phyloP scores from a whole-genome alignment of 2,113 vertebrate genomes.

The Labeo rohita region DNA sequence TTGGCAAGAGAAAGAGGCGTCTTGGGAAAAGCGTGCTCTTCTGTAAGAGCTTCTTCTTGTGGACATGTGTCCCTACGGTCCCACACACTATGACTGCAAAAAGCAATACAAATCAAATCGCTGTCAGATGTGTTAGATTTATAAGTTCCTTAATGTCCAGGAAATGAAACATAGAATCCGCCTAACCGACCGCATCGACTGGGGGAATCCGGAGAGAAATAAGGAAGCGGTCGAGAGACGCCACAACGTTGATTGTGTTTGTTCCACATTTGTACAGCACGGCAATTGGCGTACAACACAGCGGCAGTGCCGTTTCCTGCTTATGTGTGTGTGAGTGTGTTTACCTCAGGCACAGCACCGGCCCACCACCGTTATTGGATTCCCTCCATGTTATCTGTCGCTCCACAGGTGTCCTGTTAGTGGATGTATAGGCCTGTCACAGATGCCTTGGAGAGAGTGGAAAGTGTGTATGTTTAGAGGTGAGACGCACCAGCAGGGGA shows the following conservation, averaged over 20 bases:
- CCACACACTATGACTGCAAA: constrained; percentile 16
- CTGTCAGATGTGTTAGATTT: constrained; percentile 53
- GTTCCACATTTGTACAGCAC: constrained; percentile 30
- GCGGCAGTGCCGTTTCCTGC: too few relatives aligned
- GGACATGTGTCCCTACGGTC: constrained; percentile 28
- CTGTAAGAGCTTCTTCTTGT: constrained; percentile 27
- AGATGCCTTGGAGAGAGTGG: constrained; percentile 12
- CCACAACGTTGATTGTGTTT: constrained; percentile 39
- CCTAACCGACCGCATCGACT: constrained; percentile 44
- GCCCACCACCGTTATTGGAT: constrained; percentile 30
- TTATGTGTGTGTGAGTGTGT: background rate
- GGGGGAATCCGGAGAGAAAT: constrained; percentile 42
- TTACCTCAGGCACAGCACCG: background rate
- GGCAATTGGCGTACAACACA: background rate
- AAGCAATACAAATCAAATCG: constrained; percentile 55
- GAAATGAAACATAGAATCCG: constrained; percentile 51
- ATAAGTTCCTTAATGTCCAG: constrained; percentile 46
- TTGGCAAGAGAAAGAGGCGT: constrained; percentile 41
- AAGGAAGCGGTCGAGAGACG: constrained; percentile 39
- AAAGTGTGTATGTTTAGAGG: constrained; percentile 24
- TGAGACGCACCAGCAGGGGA: constrained; percentile 22
- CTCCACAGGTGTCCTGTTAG: constrained; percentile 29
- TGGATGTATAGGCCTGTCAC: constrained; percentile 47
- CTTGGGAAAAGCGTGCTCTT: constrained; percentile 27
- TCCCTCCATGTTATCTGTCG: constrained; percentile 19